Evolutionary conservation across 2,888 invertebrate genomes (phyloP), one percentile per base, ranked within the genome.

Genomic region (Noctua comes): DNA sequence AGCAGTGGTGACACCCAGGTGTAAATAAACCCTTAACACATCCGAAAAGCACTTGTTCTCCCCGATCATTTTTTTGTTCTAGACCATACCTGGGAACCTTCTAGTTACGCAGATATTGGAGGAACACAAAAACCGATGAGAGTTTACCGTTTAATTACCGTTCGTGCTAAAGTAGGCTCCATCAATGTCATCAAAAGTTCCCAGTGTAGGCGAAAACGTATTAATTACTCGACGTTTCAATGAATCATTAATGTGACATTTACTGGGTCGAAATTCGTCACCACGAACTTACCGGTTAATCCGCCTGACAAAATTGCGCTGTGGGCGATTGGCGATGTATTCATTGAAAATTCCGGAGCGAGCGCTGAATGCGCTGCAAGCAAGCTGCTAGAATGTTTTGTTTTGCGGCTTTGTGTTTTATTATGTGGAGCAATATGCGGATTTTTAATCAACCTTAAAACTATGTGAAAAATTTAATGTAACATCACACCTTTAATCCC

Each of bases 281-380:
- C 82, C 80, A 65, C 82, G 43, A 79, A 40, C 46, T 83, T 36
- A 68, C 65, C 68, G 68, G 65, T 85, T 71, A 73, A 85, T 80
- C 64, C 8, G 73, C 16, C n/a, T 8, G 62, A 84, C 71, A 73
- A 80, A 85, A 85, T 85, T 73, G 81, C 43, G 24, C 62, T 27
- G 64, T n/a, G 62, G 43, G n/a, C 5, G 27, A 57, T 81, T 81
- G 51, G 18, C 27, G 46, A 57, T n/a, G 78, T 66, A 59, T 62
- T 70, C 43, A 82, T 69, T 82, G 73, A 80, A 80, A 82, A 82
- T 80, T 69, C 65, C 51, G 80, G 68, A 24, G 7, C n/a, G 4
- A 18, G 51, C 70, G 59, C 36, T 81, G 27, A 27, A 21, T 51
- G n/a, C 16, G 65, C 16, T 36, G 31, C 36, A 36, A 51, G 66